Evolutionary conservation across 2,888 invertebrate species (phyloP).

Genomic region (Rhagonycha fulva): DNA sequence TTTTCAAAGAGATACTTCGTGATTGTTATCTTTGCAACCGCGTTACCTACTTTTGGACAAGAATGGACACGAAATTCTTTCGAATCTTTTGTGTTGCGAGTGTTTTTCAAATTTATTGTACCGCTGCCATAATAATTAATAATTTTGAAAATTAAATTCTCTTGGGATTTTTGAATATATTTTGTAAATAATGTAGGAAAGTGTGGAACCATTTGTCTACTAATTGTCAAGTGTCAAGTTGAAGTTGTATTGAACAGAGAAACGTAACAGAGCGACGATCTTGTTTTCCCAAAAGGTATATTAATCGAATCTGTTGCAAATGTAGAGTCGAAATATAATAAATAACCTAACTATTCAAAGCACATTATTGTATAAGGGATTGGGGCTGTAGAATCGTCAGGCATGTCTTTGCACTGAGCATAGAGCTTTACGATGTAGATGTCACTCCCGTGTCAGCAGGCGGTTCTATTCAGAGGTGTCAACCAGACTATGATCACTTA

Average conservation of each 20-base stretch:
- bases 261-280: not conserved
- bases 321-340: constrained; percentile 2
- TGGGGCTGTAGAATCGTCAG: constrained; percentile 11
- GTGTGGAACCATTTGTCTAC: not conserved
- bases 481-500: constrained; percentile 50
- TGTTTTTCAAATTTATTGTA: not conserved
- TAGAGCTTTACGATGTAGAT: constrained; percentile 51
- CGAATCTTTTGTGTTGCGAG: not conserved
- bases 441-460: constrained; percentile 50
- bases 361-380: constrained; percentile 20
- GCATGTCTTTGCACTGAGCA: constrained; percentile 46
- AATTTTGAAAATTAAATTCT: not conserved
- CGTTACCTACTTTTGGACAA: constrained; percentile 15
- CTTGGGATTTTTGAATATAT: not conserved
- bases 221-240: not conserved
- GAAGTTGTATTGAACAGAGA: not conserved
- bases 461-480: constrained; percentile 51
- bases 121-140: not conserved
- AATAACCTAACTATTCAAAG: constrained; percentile 16
- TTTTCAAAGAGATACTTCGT: constrained; percentile 15
- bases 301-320: not conserved
- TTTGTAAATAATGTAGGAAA: not conserved
- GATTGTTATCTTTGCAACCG: constrained; percentile 20
- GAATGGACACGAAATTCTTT: constrained; percentile 22
- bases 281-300: constrained; percentile 3